phyloP scores from a whole-genome alignment of 2,113 vertebrate species.

The Saimiri boliviensis region DNA sequence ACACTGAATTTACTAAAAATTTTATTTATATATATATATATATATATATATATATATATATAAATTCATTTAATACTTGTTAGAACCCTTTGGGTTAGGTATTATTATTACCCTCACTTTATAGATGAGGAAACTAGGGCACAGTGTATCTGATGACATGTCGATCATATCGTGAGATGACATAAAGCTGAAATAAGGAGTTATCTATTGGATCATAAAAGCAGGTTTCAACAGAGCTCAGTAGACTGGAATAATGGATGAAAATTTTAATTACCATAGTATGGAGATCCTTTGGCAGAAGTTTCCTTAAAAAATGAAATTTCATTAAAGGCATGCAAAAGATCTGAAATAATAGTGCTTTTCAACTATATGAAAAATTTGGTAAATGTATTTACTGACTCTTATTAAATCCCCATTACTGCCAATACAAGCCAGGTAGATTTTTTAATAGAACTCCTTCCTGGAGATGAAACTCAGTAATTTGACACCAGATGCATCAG shows the following conservation, averaged over 20 bases:
- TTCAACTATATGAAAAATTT: not conserved
- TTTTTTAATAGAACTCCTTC: constrained; percentile 33
- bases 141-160: not conserved
- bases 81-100: not conserved
- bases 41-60: no score
- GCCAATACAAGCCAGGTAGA: not conserved
- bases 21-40: not conserved
- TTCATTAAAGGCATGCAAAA: constrained; percentile 12
- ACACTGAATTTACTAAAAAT: not conserved
- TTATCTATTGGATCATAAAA: constrained; percentile 41
- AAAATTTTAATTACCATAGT: constrained; percentile 30
- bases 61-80: not conserved
- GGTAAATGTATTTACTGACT: not conserved
- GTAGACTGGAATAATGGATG: constrained; percentile 34
- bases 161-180: not conserved
- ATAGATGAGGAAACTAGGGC: constrained; percentile 11
- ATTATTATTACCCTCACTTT: not conserved
- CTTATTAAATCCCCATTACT: not conserved
- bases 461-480: constrained; percentile 43
- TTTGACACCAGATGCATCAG: constrained; percentile 56
- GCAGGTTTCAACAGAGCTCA: constrained; percentile 33
- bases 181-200: constrained; percentile 31
- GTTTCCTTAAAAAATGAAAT: not conserved
- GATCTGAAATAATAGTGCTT: not conserved
- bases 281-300: not conserved